Conservation (phyloP, 2,888 invertebrate genomes). For the Lasioglossum leucozonium region DNA sequence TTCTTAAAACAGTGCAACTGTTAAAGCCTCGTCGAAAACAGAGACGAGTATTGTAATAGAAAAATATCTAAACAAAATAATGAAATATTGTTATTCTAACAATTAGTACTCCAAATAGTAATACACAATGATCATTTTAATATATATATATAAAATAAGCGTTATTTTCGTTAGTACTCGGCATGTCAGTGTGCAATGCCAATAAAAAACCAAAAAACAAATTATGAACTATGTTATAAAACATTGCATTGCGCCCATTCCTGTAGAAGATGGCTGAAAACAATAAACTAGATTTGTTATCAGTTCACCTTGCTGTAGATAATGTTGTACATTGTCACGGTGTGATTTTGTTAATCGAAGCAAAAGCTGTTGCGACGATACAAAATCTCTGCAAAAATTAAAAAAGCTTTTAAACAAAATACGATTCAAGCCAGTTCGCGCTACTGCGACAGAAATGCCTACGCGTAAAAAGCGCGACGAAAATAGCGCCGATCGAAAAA, state of each 20-base stretch:
- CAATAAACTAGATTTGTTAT: constrained; percentile 59
- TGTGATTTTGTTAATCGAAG: constrained; percentile 45
- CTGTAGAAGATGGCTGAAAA: constrained; percentile 68
- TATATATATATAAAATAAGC: constrained; percentile 3
- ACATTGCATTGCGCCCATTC: constrained; percentile 59
- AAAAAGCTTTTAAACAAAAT: constrained; percentile 12
- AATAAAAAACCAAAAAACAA: constrained; percentile 22
- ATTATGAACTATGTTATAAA: constrained; percentile 49
- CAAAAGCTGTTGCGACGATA: constrained; percentile 31
- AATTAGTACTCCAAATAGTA: background rate
- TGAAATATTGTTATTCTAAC: constrained; percentile 14
- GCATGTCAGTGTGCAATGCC: constrained; percentile 37
- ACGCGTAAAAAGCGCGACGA: constrained; percentile 51
- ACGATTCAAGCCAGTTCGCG: constrained; percentile 37
- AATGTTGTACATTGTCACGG: constrained; percentile 20
- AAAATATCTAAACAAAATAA: constrained; percentile 13
- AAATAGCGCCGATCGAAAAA: background rate
- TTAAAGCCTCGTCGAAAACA: background rate
- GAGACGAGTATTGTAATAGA: background rate
- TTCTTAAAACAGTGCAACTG: background rate
- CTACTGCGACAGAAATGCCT: constrained; percentile 29
- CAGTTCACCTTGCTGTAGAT: constrained; percentile 34
- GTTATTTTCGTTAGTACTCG: background rate
- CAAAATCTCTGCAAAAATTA: constrained; percentile 33
- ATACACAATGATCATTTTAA: background rate